phyloP scores from a whole-genome alignment of 2,888 invertebrate genomes.

The Agrilus cyanescens region DNA sequence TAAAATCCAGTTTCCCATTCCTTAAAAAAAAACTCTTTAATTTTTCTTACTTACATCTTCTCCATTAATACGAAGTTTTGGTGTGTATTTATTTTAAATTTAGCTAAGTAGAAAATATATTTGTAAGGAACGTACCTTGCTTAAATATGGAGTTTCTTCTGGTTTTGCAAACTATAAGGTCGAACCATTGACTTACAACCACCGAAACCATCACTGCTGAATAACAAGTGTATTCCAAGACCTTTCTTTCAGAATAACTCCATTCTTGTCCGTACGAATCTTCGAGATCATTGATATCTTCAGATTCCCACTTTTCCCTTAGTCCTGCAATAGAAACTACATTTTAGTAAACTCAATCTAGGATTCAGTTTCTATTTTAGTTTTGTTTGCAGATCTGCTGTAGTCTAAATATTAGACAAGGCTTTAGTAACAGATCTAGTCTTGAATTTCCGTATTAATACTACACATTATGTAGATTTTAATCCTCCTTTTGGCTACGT shows the following conservation, averaged over 20 bases:
- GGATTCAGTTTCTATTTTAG: too few species aligned
- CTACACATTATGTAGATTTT: too few species aligned
- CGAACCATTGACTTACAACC: slow-evolving; percentile 68
- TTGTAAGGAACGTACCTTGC: slow-evolving; percentile 44
- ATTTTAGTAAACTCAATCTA: background rate
- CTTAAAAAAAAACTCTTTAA: slow-evolving; percentile 15
- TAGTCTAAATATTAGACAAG: too few species aligned
- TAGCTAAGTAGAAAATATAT: background rate
- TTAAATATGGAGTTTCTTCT: slow-evolving; percentile 59
- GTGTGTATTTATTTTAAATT: too few species aligned
- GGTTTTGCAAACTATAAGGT: slow-evolving; percentile 72
- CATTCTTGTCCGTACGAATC: slow-evolving; percentile 77
- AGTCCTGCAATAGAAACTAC: slow-evolving; percentile 29
- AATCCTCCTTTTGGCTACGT: too few species aligned
- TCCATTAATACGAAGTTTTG: slow-evolving; percentile 2
- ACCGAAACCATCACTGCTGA: slow-evolving; percentile 74
- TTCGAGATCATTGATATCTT: slow-evolving; percentile 45
- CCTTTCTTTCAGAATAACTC: slow-evolving; percentile 59
- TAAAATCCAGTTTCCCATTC: slow-evolving; percentile 55
- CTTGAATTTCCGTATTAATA: too few species aligned
- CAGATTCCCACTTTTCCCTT: slow-evolving; percentile 66
- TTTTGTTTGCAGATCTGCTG: too few species aligned
- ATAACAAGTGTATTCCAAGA: slow-evolving; percentile 65
- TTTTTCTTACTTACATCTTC: slow-evolving; percentile 2
- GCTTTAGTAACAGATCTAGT: too few species aligned